Base-by-base conservation (phyloP, 2,113 vertebrate species). In the Caretta caretta region DNA sequence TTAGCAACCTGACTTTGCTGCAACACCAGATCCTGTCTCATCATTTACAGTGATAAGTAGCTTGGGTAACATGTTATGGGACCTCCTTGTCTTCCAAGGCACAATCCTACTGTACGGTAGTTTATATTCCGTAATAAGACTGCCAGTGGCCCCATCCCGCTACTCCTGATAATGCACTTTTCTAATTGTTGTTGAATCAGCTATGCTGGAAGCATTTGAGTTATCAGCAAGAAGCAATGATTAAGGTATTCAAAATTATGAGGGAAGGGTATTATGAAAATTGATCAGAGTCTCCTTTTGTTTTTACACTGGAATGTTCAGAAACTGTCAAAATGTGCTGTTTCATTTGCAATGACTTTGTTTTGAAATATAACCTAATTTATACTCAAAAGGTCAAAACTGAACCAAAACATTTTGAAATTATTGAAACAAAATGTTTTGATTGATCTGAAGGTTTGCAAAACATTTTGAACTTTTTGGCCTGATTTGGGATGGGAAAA, bases 41-140 rank as follows among this genome's bases (percentile, higher is more conserved):
- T 86, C 89, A 88, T 35, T 38, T 86, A 86, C 83, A 51, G 80
- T 62, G 82, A 48, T 96, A 50, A 84, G 95, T 87, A 91, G 79
- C 79, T 54, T n/a, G 2, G 79, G 79, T 90, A 7, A 4, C 75
- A 84, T 46, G 86, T 92, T 38, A 62, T 22, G 22, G 0, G 85
- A 87, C 76, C 84, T 94, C 16, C 72, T 93, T 94, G 24, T 48
- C 46, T 78, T 78, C 84, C 85, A 56, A 82, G 78, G 24, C 84
- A 62, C 82, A 56, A 80, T 89, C 93, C 90, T 80, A 46, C 48
- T 92, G 83, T 49, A 96, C 80, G 89, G 93, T 94, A 94, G 29
- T 80, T 46, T 78, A 35, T 29, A 19, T 48, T 51, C 42, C 56
- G 93, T 90, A 93, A 93, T 65, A 96, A 93, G 87, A 76, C 86